Evolutionary conservation across 2,888 invertebrate species (phyloP), one percentile per base, ranked within the genome.

Genomic region (Escarpia spicata): DNA sequence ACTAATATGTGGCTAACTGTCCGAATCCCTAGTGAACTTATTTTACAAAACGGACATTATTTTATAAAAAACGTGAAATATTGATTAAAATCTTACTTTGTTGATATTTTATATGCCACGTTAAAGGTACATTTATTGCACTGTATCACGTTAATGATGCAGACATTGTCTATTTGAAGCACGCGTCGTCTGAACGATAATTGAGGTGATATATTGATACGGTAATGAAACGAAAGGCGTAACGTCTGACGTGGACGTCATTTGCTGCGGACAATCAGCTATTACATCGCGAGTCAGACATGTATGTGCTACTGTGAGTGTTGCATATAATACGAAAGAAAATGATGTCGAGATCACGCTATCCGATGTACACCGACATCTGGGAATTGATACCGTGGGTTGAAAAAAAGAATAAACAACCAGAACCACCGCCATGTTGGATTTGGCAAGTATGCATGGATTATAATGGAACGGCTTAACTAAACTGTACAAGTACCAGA

Each of bases 181-280:
- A 26, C 26, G 75, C 15, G 19, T 26, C 6, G n/a, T 3, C 75
- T 75, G 26, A 26, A n/a, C 75, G 75, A 75, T 75, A 75, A 75
- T 75, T 75, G 75, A 26, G 75, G 75, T 75, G 19, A 75, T 26
- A 19, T n/a, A 75, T 4, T 26, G 10, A 52, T 12, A 52, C 52
- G 52, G 52, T 12, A 52, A 52, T 12, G 75, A 75, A n/a, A 26
- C 75, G 75, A 75, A 75, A 6, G 75, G 26, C 75, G 75, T n/a
- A 75, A 75, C 75, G 52, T 52, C 52, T 52, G 52, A 52, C 52
- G 75, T 75, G 75, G 19, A n/a, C 75, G 75, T 75, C 75, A 75
- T 75, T 75, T 75, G 75, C 75, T 75, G 75, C 75, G 75, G 75
- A 75, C 75, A 75, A 75, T 75, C 75, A 75, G 75, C 75, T n/a